Base-by-base conservation (phyloP, 2,797 vertebrate species). In the Platyrinchus mystaceus region DNA sequence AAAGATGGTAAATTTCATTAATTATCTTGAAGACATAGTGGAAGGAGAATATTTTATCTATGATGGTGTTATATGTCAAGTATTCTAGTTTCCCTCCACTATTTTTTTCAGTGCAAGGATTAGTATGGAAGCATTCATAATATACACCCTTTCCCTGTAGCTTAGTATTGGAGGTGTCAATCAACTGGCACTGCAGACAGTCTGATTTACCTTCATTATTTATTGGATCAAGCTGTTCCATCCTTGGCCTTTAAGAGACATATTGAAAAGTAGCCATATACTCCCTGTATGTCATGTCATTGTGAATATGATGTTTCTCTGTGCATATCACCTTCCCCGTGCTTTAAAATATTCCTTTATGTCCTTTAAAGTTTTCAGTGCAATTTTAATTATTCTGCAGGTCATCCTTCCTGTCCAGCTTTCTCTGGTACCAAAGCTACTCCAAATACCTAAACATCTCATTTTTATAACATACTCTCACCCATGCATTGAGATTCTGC, bases 251-350 rank as follows among this genome's bases (percentile, higher is more conserved):
- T 10, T 28, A 46, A 53, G 21, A 69, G 12, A 46, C 3, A 36
- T 28, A 46, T 12, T 60, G 53, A 71, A 75, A 84, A 75, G 34
- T 1, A 70, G 28, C 22, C 12, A 59, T 4, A 23, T 13, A 58
- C 1, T 17, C 22, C 11, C 15, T 28, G 11, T 21, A 32, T 6
- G 11, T 58, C 34, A 44, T 1, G 2, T 32, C 12, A 46, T 4
- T 78, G 24, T 39, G 20, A 81, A 50, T 47, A 18, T 71, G 9
- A 26, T 37, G 11, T 19, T 79, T 21, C 15, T 66, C n/a, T 50
- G 67, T 4, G 9, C 21, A 28, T 17, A 49, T 13, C 8, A 4
- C 10, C 18, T 41, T 64, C 5, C 27, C 2, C 2, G 1, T 41
- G 16, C 8, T 69, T 77, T 77, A 30, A 85, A 30, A 30, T 36